phyloP scores from a whole-genome alignment of 2,113 vertebrate genomes.

The Psilopsiagon aymara region DNA sequence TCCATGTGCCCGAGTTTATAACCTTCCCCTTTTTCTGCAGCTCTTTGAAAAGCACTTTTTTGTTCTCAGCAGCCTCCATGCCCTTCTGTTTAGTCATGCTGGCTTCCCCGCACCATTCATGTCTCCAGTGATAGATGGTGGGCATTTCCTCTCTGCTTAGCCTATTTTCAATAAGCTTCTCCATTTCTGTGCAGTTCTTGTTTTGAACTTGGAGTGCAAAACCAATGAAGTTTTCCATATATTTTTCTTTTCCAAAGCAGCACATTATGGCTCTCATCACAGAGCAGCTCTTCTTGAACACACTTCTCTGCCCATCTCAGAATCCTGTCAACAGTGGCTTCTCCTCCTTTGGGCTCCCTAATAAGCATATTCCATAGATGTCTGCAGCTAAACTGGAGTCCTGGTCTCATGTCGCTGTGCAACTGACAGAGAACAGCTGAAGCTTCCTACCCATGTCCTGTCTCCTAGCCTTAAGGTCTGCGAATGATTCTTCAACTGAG shows the following conservation, averaged over 20 bases:
- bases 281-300: not conserved
- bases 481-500: not conserved
- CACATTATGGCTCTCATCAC: not conserved
- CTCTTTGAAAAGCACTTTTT: not conserved
- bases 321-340: accelerated
- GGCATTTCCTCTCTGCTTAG: not conserved
- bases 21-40: not conserved
- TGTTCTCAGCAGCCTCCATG: not conserved
- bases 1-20: not conserved
- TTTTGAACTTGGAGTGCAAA: not conserved
- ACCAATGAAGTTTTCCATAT: not conserved
- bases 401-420: not conserved
- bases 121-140: not conserved
- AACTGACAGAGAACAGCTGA: not conserved
- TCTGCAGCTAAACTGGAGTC: not conserved
- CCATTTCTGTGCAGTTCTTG: not conserved
- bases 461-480: not conserved
- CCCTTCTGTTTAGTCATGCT: not conserved
- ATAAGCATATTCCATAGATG: not conserved
- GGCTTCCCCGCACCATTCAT: not conserved
- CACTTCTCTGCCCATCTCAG: not conserved
- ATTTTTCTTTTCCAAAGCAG: not conserved
- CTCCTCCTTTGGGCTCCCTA: not conserved
- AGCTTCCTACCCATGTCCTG: not conserved
- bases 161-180: not conserved